Percentiles rank a stretch among this genome's conserved stretches.
Evolutionary conservation across 2,113 vertebrate species (phyloP).

Genomic region (Psittacula cyanocephala): DNA sequence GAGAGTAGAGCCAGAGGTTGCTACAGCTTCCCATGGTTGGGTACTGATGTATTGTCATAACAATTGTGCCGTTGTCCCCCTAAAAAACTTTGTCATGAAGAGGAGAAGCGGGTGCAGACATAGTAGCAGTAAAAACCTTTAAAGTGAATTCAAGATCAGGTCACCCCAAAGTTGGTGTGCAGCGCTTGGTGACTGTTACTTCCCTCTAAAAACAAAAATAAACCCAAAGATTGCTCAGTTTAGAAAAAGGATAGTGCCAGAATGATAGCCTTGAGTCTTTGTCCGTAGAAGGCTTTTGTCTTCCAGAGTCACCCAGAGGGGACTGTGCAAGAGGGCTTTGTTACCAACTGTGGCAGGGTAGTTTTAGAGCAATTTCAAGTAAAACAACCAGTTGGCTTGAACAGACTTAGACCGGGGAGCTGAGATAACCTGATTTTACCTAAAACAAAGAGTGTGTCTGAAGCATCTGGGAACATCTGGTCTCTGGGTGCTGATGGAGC

Average conservation of each 20-base stretch:
- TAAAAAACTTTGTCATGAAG: background rate
- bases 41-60: background rate
- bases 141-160: background rate
- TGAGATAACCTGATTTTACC: background rate
- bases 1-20: background rate
- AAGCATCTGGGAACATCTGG: background rate
- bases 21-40: background rate
- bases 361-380: background rate
- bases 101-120: background rate
- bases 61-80: accelerated
- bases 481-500: background rate
- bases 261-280: background rate
- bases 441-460: background rate
- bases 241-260: background rate
- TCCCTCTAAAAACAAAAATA: background rate
- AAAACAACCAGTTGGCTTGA: background rate
- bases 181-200: background rate
- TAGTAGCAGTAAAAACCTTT: background rate
- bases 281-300: background rate
- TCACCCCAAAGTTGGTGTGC: background rate
- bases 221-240: background rate
- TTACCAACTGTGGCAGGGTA: background rate
- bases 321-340: background rate
- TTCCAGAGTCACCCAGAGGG: background rate
- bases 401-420: background rate